Evolutionary conservation across 2,888 invertebrate species (phyloP).

Genomic region (Heliconius ismenius): DNA sequence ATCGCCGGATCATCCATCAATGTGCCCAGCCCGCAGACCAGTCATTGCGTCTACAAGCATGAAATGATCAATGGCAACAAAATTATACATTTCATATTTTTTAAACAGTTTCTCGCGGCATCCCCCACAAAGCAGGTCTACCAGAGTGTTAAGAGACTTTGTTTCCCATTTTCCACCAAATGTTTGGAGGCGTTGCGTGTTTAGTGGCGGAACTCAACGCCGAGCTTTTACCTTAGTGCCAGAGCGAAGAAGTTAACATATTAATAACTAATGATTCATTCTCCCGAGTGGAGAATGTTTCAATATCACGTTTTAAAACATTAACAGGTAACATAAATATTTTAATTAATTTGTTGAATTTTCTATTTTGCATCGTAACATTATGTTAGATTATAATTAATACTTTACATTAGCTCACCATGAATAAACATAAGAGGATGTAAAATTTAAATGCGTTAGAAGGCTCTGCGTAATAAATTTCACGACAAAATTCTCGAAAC

Average conservation of each 20-base stretch:
- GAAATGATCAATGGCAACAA: conserved; percentile 36
- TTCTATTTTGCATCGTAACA: neutral
- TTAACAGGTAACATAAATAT: no score
- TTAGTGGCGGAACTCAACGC: no score
- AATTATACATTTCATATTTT: conserved; percentile 35
- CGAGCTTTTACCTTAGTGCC: no score
- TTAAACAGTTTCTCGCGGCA: no score
- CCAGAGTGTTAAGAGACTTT: no score
- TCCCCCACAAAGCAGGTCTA: no score
- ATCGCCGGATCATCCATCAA: conserved; percentile 63
- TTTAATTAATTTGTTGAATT: neutral
- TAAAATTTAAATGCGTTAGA: conserved; percentile 15
- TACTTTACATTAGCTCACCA: neutral
- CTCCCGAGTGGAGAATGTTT: no score
- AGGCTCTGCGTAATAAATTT: conserved; percentile 8
- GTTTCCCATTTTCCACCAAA: no score
- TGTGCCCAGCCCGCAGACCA: conserved; percentile 48
- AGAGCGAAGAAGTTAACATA: no score
- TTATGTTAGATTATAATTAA: neutral
- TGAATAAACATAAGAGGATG: conserved; percentile 16
- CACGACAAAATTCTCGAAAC: neutral
- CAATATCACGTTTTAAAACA: no score
- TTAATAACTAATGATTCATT: no score
- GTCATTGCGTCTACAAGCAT: conserved; percentile 51
- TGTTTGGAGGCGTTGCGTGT: no score